Conservation (phyloP, 2,888 invertebrate genomes). For the Aplocera efformata region DNA sequence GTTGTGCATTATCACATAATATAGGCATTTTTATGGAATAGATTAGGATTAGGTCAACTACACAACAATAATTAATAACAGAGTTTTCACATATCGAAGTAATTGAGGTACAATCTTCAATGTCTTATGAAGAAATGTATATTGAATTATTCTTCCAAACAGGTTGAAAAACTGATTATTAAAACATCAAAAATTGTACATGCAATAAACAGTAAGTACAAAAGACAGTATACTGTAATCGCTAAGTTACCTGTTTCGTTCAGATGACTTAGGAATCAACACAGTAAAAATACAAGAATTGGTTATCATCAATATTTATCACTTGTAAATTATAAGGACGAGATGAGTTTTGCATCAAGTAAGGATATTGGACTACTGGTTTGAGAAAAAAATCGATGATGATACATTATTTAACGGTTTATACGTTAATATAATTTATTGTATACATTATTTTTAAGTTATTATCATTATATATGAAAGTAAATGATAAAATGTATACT, state of each 20-base stretch:
- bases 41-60: slow-evolving; percentile 12
- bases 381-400: slow-evolving; percentile 3
- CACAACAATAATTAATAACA: slow-evolving; percentile 10
- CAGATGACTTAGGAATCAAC: slow-evolving; percentile 20
- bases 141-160: too few relatives aligned
- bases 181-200: slow-evolving; percentile 13
- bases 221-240: slow-evolving; percentile 4
- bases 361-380: slow-evolving; percentile 14
- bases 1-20: slow-evolving; percentile 13
- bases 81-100: background rate
- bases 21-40: slow-evolving; percentile 12
- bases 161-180: background rate
- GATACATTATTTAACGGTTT: too few relatives aligned
- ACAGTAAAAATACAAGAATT: slow-evolving; percentile 13
- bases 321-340: too few relatives aligned
- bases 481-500: too few relatives aligned
- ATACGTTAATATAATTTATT: too few relatives aligned
- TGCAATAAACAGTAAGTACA: background rate
- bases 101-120: slow-evolving; percentile 13
- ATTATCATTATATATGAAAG: too few relatives aligned
- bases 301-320: slow-evolving; percentile 1
- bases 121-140: background rate
- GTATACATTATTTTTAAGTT: too few relatives aligned
- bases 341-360: background rate
- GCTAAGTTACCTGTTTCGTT: slow-evolving; percentile 16